Conservation (phyloP, 2,113 vertebrate genomes). For the Alethe diademata region DNA sequence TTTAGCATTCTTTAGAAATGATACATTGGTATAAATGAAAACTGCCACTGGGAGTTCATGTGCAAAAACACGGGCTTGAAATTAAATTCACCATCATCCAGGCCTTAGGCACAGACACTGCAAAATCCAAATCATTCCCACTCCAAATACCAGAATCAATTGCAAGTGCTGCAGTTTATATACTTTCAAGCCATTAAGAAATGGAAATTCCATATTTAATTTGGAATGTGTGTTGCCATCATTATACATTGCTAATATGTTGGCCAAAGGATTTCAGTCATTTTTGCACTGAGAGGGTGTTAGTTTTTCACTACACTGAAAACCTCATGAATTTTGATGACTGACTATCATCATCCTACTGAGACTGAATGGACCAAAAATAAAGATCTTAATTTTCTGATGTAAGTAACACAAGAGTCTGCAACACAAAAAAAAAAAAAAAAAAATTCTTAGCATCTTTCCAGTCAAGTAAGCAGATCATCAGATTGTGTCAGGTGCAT, state of each 20-base stretch:
- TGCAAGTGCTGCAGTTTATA: constrained; percentile 7
- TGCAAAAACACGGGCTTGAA: constrained; percentile 22
- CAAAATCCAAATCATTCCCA: constrained; percentile 31
- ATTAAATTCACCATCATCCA: constrained; percentile 17
- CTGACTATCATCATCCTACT: constrained; percentile 1
- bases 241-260: not conserved
- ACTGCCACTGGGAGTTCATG: constrained; percentile 35
- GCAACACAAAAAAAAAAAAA: not conserved
- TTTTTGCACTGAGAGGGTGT: constrained; percentile 15
- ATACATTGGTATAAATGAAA: constrained; percentile 38
- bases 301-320: constrained; percentile 29
- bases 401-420: not conserved
- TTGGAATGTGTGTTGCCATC: constrained; percentile 8
- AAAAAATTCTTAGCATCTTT: not conserved
- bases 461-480: not conserved
- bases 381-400: not conserved
- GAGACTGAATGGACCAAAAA: not conserved
- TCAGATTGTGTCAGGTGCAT: not conserved
- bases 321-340: constrained; percentile 41
- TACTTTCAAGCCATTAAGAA: constrained; percentile 38
- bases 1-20: constrained; percentile 54
- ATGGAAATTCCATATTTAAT: constrained; percentile 1
- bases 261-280: constrained; percentile 41
- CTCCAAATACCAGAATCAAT: constrained; percentile 21
- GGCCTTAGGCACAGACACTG: not conserved